Evolutionary conservation across 2,888 invertebrate species (phyloP).

Genomic region (Acronicta psi): DNA sequence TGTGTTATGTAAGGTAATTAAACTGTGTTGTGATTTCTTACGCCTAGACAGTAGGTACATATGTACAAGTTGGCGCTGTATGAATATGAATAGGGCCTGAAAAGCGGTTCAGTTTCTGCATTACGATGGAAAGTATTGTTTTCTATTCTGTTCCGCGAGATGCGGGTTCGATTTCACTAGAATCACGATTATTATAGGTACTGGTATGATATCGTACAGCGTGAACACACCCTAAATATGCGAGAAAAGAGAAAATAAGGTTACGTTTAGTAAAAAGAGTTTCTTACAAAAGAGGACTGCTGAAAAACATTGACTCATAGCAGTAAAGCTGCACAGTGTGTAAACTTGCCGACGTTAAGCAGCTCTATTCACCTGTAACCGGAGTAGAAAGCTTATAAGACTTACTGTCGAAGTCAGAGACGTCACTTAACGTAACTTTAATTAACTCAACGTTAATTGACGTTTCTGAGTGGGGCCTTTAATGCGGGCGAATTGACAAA

Average conservation of each 20-base stretch:
- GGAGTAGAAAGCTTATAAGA: too few relatives aligned
- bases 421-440: too few relatives aligned
- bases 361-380: background rate
- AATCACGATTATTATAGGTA: background rate
- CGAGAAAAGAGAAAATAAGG: too few relatives aligned
- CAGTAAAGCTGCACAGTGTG: background rate
- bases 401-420: too few relatives aligned
- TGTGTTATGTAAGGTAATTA: slow-evolving; percentile 23
- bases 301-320: background rate
- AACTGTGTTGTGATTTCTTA: background rate
- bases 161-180: background rate
- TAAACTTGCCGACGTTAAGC: background rate
- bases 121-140: background rate
- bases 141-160: background rate
- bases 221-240: too few relatives aligned
- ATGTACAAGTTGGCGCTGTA: slow-evolving; percentile 14
- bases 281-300: too few relatives aligned
- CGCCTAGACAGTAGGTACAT: too few relatives aligned
- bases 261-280: too few relatives aligned
- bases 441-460: too few relatives aligned
- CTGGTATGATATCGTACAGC: background rate
- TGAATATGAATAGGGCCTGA: background rate
- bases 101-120: too few relatives aligned
- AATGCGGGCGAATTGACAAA: too few relatives aligned
- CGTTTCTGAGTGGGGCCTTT: too few relatives aligned